A percentile compares a stretch with the other conserved stretches of the same genome.
phyloP scores from a whole-genome alignment of 2,113 vertebrate genomes.

The Labeo rohita region DNA sequence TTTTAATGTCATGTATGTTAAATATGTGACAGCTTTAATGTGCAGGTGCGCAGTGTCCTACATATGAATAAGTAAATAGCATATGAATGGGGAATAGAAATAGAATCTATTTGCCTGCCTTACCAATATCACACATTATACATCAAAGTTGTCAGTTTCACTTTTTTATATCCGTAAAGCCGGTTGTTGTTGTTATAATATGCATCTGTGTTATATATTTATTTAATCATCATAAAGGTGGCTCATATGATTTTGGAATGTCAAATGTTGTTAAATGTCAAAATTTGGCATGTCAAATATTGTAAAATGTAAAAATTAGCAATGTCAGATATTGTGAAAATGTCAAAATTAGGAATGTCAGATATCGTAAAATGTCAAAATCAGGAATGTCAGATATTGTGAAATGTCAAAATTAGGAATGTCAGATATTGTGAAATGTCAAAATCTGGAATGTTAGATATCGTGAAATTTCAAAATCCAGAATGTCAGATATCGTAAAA shows the following conservation, averaged over 20 bases:
- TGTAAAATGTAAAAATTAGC: too few relatives aligned
- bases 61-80: not conserved
- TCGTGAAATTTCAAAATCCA: not conserved
- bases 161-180: not conserved
- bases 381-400: too few relatives aligned
- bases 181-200: not conserved
- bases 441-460: not conserved
- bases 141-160: not conserved
- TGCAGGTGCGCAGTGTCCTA: not conserved
- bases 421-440: too few relatives aligned
- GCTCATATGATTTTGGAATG: not conserved
- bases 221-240: not conserved
- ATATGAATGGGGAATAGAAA: not conserved
- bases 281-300: not conserved
- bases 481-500: too few relatives aligned
- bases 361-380: too few relatives aligned
- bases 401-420: too few relatives aligned
- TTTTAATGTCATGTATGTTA: not conserved
- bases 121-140: not conserved
- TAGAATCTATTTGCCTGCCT: not conserved
- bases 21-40: not conserved
- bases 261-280: too few relatives aligned
- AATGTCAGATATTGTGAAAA: too few relatives aligned
- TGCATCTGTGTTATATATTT: not conserved
- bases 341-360: too few relatives aligned